phyloP scores from a whole-genome alignment of 1,140 invertebrate species.

The Drosophila pallidifrons region DNA sequence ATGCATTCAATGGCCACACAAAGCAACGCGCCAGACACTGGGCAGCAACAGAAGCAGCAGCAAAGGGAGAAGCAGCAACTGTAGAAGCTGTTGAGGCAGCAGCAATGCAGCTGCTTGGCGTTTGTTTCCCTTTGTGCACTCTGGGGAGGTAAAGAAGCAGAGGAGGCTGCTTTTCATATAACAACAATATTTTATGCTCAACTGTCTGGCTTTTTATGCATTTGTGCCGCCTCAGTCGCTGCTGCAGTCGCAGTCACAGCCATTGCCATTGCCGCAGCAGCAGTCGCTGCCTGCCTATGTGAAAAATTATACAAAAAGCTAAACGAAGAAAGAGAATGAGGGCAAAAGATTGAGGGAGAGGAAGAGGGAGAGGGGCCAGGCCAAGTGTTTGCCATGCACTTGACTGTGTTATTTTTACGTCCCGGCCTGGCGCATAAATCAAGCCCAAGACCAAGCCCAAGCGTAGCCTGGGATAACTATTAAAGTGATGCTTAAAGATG shows the following conservation, averaged over 20 bases:
- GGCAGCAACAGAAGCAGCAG: conserved; percentile 31
- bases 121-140: conserved; percentile 17
- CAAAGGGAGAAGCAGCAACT: not conserved
- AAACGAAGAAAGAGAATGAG: conserved; percentile 17
- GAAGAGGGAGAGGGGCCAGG: conserved; percentile 33
- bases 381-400: conserved; percentile 80
- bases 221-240: conserved; percentile 53
- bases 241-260: conserved; percentile 1
- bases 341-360: conserved; percentile 15
- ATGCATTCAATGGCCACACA: conserved; percentile 72
- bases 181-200: conserved; percentile 83
- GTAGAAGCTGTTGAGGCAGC: conserved; percentile 2
- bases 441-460: conserved; percentile 37
- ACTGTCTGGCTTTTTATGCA: conserved; percentile 82
- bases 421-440: conserved; percentile 71
- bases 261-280: not conserved
- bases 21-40: conserved; percentile 56
- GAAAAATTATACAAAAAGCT: conserved; percentile 78
- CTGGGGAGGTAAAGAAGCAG: not conserved
- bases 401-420: conserved; percentile 78
- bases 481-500: conserved; percentile 45
- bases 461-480: conserved; percentile 23
- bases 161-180: conserved; percentile 75
- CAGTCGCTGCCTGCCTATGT: conserved; percentile 62
- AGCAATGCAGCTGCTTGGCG: conserved; percentile 32